These are phyloP conservation scores for Dryadula phaetusa DNA, from an alignment of 2,888 invertebrate species.

Conservation along the genomic window DNA sequence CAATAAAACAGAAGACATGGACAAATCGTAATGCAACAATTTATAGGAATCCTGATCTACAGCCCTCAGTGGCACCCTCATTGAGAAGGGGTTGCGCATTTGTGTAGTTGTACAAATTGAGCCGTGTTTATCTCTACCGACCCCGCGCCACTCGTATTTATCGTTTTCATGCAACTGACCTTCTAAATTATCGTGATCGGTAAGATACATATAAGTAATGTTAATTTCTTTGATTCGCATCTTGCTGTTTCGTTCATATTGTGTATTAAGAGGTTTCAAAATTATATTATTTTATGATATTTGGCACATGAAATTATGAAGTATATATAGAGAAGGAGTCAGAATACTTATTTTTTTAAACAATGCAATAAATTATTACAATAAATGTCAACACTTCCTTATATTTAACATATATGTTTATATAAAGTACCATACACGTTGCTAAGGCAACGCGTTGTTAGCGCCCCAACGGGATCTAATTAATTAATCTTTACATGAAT, in stretches of 20 bases:
- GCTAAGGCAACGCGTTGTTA: too few relatives aligned
- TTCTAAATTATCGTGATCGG: slow-evolving; percentile 30
- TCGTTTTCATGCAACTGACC: slow-evolving; percentile 64
- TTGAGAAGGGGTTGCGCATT: slow-evolving; percentile 64
- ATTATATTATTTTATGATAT: not conserved
- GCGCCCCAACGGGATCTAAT: too few relatives aligned
- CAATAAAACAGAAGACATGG: slow-evolving; percentile 4
- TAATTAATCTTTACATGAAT: too few relatives aligned
- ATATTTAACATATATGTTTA: too few relatives aligned
- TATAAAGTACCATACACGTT: too few relatives aligned
- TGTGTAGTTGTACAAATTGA: slow-evolving; percentile 80
- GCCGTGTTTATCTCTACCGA: slow-evolving; percentile 78
- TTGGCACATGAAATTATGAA: too few relatives aligned
- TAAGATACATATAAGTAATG: slow-evolving; percentile 2
- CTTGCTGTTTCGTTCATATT: not conserved
- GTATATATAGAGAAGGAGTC: too few relatives aligned
- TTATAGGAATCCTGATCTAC: slow-evolving; percentile 28
- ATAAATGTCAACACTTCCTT: too few relatives aligned
- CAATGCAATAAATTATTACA: too few relatives aligned
- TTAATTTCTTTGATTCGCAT: slow-evolving; percentile 8
- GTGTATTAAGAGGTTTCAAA: not conserved
- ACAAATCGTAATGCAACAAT: slow-evolving; percentile 23
- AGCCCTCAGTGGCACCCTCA: slow-evolving; percentile 25
- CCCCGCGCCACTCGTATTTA: slow-evolving; percentile 70
- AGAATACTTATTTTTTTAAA: too few relatives aligned